Evolutionary conservation across 2,113 vertebrate species (phyloP).

Genomic region (Petrocephalus zakoni): DNA sequence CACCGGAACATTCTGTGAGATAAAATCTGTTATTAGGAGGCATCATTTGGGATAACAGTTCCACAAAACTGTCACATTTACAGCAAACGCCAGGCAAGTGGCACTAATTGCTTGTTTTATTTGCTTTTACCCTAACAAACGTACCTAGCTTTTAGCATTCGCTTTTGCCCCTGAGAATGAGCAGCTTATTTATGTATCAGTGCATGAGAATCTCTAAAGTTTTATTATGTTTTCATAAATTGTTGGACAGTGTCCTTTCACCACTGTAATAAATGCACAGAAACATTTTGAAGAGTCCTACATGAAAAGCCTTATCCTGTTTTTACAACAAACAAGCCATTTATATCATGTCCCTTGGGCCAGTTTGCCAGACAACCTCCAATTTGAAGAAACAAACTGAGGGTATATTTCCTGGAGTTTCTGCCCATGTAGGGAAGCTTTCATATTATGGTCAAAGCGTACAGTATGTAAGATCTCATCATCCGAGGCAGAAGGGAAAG

Average conservation of each 20-base stretch:
- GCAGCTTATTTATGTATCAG: background rate
- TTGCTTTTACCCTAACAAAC: background rate
- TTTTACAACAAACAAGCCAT: conserved; percentile 36
- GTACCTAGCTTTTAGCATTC: background rate
- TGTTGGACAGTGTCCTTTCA: background rate
- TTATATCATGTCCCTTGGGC: conserved; percentile 13
- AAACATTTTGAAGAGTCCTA: background rate
- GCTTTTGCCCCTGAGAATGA: background rate
- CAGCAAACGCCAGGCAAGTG: no score
- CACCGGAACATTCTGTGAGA: background rate
- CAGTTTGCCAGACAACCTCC: background rate
- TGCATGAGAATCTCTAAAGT: background rate
- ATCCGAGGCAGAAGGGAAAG: background rate
- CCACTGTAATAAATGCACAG: background rate
- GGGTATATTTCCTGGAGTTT: background rate
- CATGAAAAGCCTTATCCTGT: conserved; percentile 28
- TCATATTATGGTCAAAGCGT: background rate
- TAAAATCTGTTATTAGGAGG: background rate
- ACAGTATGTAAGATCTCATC: background rate
- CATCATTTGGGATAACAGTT: background rate
- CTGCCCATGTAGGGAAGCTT: background rate
- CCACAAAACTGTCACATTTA: background rate
- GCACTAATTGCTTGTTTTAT: background rate
- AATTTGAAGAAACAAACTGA: background rate
- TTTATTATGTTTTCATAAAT: background rate